Evolutionary conservation across 2,113 vertebrate species (phyloP).

Genomic region (Caretta caretta): DNA sequence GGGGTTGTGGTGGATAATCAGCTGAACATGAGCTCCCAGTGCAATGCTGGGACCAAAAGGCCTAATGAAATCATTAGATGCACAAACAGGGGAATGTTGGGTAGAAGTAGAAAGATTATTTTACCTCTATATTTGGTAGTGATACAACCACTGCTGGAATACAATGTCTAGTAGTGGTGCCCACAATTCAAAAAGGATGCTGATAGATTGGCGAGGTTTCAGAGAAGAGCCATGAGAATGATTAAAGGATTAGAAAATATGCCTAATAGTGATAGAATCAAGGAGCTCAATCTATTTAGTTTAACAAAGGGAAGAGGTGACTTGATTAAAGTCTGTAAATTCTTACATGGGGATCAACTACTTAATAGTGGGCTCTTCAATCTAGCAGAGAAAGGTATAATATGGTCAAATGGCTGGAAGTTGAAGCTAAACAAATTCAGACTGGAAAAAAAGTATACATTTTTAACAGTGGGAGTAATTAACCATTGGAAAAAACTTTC

Average conservation of each 20-base stretch:
- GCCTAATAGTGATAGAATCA: neutral
- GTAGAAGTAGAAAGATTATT: neutral
- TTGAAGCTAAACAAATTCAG: neutral
- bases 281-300: neutral
- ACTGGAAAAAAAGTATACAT: no score
- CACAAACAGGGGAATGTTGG: neutral
- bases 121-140: neutral
- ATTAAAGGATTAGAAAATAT: neutral
- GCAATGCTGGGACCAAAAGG: no score
- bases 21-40: no score
- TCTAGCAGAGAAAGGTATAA: neutral
- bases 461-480: no score
- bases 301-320: no score
- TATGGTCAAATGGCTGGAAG: neutral
- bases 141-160: neutral
- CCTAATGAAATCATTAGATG: no score
- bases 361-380: no score
- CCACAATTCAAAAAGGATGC: neutral
- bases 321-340: neutral
- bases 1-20: no score
- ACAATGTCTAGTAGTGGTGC: neutral
- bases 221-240: neutral
- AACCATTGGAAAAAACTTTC: no score
- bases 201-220: neutral
- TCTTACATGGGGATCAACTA: neutral